Conservation (phyloP, 2,113 vertebrate species). For the Chloebia gouldiae region DNA sequence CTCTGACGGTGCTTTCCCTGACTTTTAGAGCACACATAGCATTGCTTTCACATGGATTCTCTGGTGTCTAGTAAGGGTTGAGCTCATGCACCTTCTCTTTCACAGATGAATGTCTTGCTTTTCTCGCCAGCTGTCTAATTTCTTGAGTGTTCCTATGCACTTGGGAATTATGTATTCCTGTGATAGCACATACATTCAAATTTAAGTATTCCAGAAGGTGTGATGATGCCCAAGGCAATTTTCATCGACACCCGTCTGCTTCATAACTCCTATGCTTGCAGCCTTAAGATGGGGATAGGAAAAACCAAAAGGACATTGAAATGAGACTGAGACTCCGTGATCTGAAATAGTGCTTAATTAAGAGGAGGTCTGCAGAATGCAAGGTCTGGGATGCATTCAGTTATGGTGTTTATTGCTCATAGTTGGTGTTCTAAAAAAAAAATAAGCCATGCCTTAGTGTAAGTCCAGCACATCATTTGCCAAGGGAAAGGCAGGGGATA, state of each 20-base stretch:
- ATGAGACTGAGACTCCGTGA: background rate
- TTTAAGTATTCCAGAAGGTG: slow-evolving; percentile 58
- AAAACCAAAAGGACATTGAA: slow-evolving; percentile 12
- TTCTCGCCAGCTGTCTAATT: slow-evolving; percentile 45
- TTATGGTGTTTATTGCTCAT: background rate
- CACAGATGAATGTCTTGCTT: background rate
- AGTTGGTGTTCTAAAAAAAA: background rate
- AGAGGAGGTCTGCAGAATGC: background rate
- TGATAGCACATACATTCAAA: slow-evolving; percentile 39
- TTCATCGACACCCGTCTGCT: slow-evolving; percentile 43
- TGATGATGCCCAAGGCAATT: slow-evolving; percentile 42
- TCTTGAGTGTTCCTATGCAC: background rate
- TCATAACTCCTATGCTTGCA: background rate
- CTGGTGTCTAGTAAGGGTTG: slow-evolving; percentile 3
- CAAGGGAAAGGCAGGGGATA: background rate
- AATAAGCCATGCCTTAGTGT: background rate
- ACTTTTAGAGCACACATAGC: background rate
- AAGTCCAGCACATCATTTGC: background rate
- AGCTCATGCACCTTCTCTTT: slow-evolving; percentile 33
- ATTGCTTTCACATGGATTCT: background rate
- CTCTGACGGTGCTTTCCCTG: background rate
- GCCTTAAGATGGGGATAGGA: slow-evolving; percentile 11
- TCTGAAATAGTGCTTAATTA: slow-evolving; percentile 8
- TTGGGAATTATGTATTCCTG: slow-evolving; percentile 57
- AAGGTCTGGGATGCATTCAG: background rate